phyloP scores from a whole-genome alignment of 2,888 invertebrate species.

The Plebejus melissa region DNA sequence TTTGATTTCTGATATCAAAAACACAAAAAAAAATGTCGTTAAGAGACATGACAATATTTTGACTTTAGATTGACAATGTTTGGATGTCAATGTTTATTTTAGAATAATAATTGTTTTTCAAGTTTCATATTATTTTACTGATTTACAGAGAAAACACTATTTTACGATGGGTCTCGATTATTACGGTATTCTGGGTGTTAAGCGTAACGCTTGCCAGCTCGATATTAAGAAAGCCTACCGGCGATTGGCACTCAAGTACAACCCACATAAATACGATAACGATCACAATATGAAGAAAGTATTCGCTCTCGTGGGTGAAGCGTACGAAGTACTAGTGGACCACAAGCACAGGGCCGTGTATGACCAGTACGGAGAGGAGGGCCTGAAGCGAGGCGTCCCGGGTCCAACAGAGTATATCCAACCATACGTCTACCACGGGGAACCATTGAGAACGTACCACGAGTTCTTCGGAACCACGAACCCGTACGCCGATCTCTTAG shows the following conservation, averaged over 20 bases:
- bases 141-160: not conserved
- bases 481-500: slow-evolving; percentile 88
- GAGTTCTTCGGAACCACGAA: slow-evolving; percentile 91
- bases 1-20: too few relatives aligned
- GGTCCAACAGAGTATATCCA: slow-evolving; percentile 82
- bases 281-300: slow-evolving; percentile 71
- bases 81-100: not conserved
- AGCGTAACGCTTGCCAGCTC: slow-evolving; percentile 80
- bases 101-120: not conserved
- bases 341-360: slow-evolving; percentile 85
- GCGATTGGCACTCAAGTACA: slow-evolving; percentile 77
- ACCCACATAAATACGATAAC: slow-evolving; percentile 75
- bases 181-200: slow-evolving; percentile 86
- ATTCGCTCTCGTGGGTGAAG: slow-evolving; percentile 85
- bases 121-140: not conserved
- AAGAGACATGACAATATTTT: not conserved
- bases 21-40: too few relatives aligned
- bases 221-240: slow-evolving; percentile 86
- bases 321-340: slow-evolving; percentile 87
- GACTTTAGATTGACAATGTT: not conserved
- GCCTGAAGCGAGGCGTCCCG: slow-evolving; percentile 88
- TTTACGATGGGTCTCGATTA: slow-evolving; percentile 84
- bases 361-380: slow-evolving; percentile 94
- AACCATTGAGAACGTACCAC: slow-evolving; percentile 85
- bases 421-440: slow-evolving; percentile 89